A percentile compares a stretch with the other conserved stretches of the same genome.
Conservation (phyloP, 1,140 invertebrate species). For the Zaprionus vittiger region DNA sequence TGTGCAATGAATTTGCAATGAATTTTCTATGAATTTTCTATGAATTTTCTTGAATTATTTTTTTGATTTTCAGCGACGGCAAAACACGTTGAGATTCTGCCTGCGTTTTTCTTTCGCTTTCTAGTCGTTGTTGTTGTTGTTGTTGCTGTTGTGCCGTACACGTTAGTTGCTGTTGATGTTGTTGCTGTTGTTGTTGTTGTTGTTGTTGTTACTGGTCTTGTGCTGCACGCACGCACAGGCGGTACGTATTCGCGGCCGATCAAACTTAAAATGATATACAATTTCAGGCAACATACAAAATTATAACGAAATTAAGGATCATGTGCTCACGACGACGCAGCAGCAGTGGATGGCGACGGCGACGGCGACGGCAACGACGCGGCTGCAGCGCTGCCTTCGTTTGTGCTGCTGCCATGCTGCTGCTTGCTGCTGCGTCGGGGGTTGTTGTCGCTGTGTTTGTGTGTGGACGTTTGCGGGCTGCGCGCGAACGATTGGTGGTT, state of each 20-base stretch:
- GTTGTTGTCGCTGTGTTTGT: conserved; percentile 46
- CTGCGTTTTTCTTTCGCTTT: conserved; percentile 31
- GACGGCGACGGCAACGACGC: conserved; percentile 31
- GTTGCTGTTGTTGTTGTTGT: conserved; percentile 2
- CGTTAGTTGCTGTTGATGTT: conserved; percentile 12
- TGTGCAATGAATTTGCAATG: not conserved
- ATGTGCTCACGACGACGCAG: conserved; percentile 70
- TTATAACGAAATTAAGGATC: conserved; percentile 85
- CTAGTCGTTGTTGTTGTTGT: conserved; percentile 9
- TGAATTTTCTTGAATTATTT: not conserved
- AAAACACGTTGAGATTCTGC: conserved; percentile 9
- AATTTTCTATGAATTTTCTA: not conserved
- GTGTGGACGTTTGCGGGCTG: conserved; percentile 73
- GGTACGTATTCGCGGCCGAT: conserved; percentile 84
- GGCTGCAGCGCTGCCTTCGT: conserved; percentile 20
- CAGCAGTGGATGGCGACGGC: conserved; percentile 23
- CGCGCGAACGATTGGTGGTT: conserved; percentile 81
- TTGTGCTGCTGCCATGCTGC: conserved; percentile 40
- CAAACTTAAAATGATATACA: conserved; percentile 85
- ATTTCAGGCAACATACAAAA: conserved; percentile 84
- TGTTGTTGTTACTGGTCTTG: conserved; percentile 18
- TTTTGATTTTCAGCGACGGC: not conserved
- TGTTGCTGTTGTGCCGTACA: conserved; percentile 27
- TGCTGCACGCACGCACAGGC: conserved; percentile 69
- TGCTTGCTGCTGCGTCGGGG: conserved; percentile 25